Conservation (phyloP, 1,140 invertebrate genomes). For the Halesus radiatus region DNA sequence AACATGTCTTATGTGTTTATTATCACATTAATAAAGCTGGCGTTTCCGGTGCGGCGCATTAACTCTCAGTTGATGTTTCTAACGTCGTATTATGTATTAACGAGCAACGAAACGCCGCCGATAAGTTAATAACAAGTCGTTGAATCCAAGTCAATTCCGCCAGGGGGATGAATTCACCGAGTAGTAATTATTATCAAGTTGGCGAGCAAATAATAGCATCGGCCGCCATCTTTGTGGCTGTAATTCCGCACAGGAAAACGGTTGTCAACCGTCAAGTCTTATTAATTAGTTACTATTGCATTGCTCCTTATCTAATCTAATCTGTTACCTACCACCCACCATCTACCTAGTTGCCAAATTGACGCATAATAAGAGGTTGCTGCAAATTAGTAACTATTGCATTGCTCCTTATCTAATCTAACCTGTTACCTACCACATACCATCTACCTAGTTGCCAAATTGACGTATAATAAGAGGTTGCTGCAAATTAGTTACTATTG, state of each 20-base stretch:
- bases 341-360: no score
- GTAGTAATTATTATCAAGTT: background rate
- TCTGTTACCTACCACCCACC: no score
- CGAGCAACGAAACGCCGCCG: background rate
- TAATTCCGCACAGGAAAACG: background rate
- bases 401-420: no score
- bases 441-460: no score
- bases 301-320: no score
- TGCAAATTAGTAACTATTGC: no score
- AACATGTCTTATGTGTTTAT: background rate
- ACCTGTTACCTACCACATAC: no score
- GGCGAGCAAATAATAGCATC: background rate
- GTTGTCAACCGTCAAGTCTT: background rate
- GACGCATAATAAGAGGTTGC: no score
- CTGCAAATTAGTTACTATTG: no score
- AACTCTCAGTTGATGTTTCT: background rate
- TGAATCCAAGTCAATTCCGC: background rate
- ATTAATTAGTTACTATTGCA: background rate
- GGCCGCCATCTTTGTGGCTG: conserved; percentile 17
- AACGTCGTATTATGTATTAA: background rate
- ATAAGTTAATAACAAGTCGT: conserved; percentile 34
- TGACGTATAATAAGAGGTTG: no score
- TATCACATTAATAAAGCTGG: no score
- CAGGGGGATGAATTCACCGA: conserved; percentile 3
- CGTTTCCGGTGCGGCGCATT: no score